A percentile compares a stretch with the other conserved stretches of the same genome.
phyloP scores from a whole-genome alignment of 2,888 invertebrate genomes.

The Aphodius granarius region DNA sequence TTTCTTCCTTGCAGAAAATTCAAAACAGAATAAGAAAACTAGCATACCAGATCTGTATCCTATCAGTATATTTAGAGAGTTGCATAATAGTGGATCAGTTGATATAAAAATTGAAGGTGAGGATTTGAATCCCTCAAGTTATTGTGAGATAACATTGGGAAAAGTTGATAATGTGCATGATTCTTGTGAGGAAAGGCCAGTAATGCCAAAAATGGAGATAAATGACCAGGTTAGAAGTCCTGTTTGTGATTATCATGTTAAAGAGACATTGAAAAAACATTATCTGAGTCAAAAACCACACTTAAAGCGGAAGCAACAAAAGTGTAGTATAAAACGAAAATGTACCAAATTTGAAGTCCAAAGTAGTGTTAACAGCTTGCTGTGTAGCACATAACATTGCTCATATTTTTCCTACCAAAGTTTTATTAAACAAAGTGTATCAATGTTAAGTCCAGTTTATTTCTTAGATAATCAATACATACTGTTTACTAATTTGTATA shows the following conservation, averaged over 20 bases:
- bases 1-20: conserved; percentile 18
- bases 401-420: conserved; percentile 16
- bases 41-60: conserved; percentile 40
- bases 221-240: background rate
- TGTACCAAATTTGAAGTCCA: conserved; percentile 29
- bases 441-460: background rate
- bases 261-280: conserved; percentile 25
- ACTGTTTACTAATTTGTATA: background rate
- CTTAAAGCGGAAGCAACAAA: conserved; percentile 31
- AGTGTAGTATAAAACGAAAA: conserved; percentile 37
- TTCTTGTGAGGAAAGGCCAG: too few relatives aligned
- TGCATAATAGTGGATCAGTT: background rate
- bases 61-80: conserved; percentile 27
- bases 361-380: conserved; percentile 27
- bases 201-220: too few relatives aligned
- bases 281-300: conserved; percentile 36
- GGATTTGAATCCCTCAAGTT: background rate
- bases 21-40: conserved; percentile 23
- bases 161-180: background rate
- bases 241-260: too few relatives aligned
- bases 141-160: background rate
- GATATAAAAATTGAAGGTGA: background rate
- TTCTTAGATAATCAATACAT: background rate
- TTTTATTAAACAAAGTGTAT: background rate
- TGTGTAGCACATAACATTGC: conserved; percentile 25